Evolutionary conservation across 2,797 vertebrate species (phyloP).

Genomic region (Chrysocyon brachyurus): DNA sequence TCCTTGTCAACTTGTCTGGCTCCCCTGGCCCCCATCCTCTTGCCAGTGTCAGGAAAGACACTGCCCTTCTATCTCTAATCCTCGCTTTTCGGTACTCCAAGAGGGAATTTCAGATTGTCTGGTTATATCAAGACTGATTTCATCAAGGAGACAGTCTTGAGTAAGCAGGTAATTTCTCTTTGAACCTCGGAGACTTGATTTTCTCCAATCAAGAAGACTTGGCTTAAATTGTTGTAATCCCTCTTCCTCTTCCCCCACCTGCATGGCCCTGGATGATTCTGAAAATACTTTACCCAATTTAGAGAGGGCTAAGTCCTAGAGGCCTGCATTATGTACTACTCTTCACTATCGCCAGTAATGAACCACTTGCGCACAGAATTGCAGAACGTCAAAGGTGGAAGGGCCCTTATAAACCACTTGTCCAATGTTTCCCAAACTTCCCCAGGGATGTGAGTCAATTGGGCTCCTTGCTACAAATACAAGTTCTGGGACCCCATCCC

Average conservation of each 20-base stretch:
- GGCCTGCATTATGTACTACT: conserved; percentile 6
- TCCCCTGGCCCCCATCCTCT: background rate
- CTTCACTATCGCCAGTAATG: background rate
- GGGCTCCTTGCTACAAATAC: conserved; percentile 23
- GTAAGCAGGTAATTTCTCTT: conserved; percentile 49
- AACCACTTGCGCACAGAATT: conserved; percentile 37
- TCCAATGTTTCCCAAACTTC: conserved; percentile 17
- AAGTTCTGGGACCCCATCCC: background rate
- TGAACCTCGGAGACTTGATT: conserved; percentile 35
- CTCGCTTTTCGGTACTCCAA: background rate
- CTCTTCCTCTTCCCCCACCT: background rate
- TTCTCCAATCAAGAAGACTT: conserved; percentile 60
- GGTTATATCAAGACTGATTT: conserved; percentile 44
- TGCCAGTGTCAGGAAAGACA: background rate
- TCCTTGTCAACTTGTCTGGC: background rate
- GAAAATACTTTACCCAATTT: conserved; percentile 23
- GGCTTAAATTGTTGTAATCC: background rate
- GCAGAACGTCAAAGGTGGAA: conserved; percentile 10
- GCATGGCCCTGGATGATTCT: background rate
- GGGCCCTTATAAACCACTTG: conserved; percentile 17
- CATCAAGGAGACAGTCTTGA: conserved; percentile 10
- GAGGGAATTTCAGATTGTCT: background rate
- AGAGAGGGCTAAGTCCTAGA: background rate
- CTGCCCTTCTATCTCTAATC: background rate
- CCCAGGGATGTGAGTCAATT: background rate